Evolutionary conservation across 2,888 invertebrate genomes (phyloP).

Genomic region (Agriopis leucophaearia): DNA sequence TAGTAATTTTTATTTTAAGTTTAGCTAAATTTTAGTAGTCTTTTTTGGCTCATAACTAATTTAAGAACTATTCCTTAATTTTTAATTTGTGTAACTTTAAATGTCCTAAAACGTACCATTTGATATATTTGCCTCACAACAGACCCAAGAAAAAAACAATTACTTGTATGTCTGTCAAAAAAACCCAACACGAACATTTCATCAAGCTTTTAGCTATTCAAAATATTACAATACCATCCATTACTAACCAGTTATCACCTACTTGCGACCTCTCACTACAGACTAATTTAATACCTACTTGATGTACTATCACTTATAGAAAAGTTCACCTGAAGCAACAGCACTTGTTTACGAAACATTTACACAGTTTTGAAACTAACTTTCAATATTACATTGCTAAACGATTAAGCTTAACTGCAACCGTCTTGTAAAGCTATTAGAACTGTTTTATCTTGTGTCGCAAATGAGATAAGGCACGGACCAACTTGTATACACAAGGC

Average conservation of each 20-base stretch:
- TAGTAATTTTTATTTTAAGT: no score
- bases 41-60: no score
- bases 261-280: conserved; percentile 16
- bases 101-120: no score
- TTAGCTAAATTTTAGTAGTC: no score
- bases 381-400: conserved; percentile 39
- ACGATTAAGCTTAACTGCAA: conserved; percentile 25
- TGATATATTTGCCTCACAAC: no score
- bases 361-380: conserved; percentile 37
- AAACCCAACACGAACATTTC: background rate
- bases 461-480: conserved; percentile 7
- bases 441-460: conserved; percentile 11
- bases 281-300: conserved; percentile 6
- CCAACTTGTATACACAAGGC: no score
- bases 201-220: background rate
- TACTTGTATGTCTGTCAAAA: background rate
- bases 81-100: no score
- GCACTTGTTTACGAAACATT: conserved; percentile 24
- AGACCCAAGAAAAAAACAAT: no score
- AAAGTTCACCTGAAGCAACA: conserved; percentile 30
- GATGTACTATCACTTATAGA: conserved; percentile 10
- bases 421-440: conserved; percentile 14
- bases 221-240: background rate
- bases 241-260: conserved; percentile 3
- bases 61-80: no score